Conservation (phyloP, 2,888 invertebrate species). For the Luperina testacea region DNA sequence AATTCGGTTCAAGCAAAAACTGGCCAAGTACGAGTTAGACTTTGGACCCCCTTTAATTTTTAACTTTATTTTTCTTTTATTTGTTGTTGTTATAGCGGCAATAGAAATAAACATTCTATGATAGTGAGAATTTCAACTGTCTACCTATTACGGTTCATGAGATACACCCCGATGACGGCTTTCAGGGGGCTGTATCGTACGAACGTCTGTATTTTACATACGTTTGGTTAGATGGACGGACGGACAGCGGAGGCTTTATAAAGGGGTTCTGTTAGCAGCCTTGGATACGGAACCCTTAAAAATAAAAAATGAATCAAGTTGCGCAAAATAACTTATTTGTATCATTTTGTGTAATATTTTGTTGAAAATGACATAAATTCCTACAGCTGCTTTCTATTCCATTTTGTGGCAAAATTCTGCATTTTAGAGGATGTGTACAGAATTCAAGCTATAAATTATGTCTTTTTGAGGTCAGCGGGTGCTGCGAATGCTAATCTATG, state of each 20-base stretch:
- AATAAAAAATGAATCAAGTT: not conserved
- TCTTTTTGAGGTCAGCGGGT: constrained; percentile 47
- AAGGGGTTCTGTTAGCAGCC: not conserved
- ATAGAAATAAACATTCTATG: not conserved
- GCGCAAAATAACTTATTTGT: not conserved
- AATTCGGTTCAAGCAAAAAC: too few species aligned
- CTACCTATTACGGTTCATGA: not conserved
- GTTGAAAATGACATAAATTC: constrained; percentile 1
- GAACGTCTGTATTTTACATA: too few species aligned
- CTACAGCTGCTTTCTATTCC: constrained; percentile 1
- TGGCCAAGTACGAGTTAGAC: too few species aligned
- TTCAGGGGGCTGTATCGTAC: not conserved
- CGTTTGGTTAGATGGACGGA: not conserved
- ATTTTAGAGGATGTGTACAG: constrained; percentile 40
- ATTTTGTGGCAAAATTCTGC: constrained; percentile 20
- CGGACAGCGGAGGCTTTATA: not conserved
- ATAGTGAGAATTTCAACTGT: not conserved
- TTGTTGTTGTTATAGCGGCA: too few species aligned
- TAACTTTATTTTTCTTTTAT: not conserved
- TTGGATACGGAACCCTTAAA: not conserved
- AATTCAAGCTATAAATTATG: constrained; percentile 50
- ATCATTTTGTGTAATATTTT: not conserved
- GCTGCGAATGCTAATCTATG: constrained; percentile 45
- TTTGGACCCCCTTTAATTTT: too few species aligned
- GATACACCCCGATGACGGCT: not conserved